Base-by-base conservation (phyloP, 64 coral and sea anemone genomes). In the Actinia equina region DNA sequence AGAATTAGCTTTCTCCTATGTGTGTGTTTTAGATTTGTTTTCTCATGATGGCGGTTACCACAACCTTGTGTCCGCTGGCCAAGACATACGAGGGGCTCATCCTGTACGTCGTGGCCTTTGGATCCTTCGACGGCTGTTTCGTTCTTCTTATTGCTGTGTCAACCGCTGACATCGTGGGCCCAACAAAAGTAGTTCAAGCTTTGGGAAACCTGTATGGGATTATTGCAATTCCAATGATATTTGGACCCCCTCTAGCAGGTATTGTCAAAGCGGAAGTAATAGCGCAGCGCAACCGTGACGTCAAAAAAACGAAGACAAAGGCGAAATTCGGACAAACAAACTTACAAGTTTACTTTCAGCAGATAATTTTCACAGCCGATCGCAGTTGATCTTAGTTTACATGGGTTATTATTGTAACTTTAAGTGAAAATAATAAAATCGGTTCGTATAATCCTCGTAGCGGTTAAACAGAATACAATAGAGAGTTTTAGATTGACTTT, bases 241-340 rank as follows among this genome's bases (percentile, higher is more conserved):
- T 92, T 82, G 94, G 89, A 14, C 77, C 94, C 53, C 94, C 94
- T n/a, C 77, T 95, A 60, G 89, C 94, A 95, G 94, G 94, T 92
- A 59, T 57, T 90, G 46, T 1, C 8, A 22, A 2, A 18, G 30
- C 30, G 30, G 30, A 37, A 37, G 30, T 37, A 37, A 37, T 37
- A 37, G 30, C 30, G 30, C 30, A 37, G 30, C 30, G 30, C 30
- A 37, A 37, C 30, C 30, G 30, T 37, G 30, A 37, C 30, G 30
- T 37, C 30, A 37, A 37, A 37, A 37, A 37, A 37, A 37, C 30
- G 30, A 37, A 37, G 30, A 37, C 30, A 37, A 37, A 37, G 30
- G 30, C 30, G 30, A 37, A 37, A 37, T 37, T 37, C 30, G 30
- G 30, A 37, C 30, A 37, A 37, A 37, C 30, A 37, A 37, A 37